Evolutionary conservation across 2,113 vertebrate genomes (phyloP), one percentile per base, ranked within the genome.

Genomic region (Maccullochella peelii): DNA sequence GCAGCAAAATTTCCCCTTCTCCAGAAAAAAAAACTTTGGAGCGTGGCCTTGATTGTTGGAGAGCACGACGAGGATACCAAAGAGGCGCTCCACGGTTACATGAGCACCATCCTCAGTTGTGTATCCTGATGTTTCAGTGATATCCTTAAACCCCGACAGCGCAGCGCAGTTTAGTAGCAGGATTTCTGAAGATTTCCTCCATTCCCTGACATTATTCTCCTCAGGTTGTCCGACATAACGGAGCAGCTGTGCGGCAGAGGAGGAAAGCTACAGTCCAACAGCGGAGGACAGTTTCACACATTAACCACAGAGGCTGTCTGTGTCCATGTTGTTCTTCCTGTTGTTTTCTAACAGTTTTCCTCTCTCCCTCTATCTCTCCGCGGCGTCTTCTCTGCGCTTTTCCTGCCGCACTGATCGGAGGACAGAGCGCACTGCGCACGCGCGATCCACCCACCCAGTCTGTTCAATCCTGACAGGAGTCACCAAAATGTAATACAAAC

Each of bases 321-420:
- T 79, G 79, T 90, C 87, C 91, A 92, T 93, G 81, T 72, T 87
- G 80, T 54, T 78, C 65, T 20, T 61, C 50, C 61, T 80, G 76
- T 77, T 74, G 72, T 71, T 78, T 73, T 73, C 78, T 47, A 70
- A 85, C 79, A 62, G 85, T 92, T 87, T 77, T 74, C 58, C 80
- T 50, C 55, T 40, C 77, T 47, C 52, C 67, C 71, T 71, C 77
- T 63, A 23, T 87, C 85, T 84, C 91, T 89, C 75, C 52, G 77
- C 69, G n/a, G 77, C 49, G 87, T 84, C 91, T 91, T 85, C 93
- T 73, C 96, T 96, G 96, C 96, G 95, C 95, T 91, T 95, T 95
- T 96, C 96, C 95, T 96, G 96, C 97, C 92, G 96, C 96, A 96
- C 96, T 94, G 93, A 86, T 82, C 89, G 70, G 88, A 88, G 88